Conservation (phyloP, 1,140 invertebrate genomes). For the Caenorhabditis remanei region DNA sequence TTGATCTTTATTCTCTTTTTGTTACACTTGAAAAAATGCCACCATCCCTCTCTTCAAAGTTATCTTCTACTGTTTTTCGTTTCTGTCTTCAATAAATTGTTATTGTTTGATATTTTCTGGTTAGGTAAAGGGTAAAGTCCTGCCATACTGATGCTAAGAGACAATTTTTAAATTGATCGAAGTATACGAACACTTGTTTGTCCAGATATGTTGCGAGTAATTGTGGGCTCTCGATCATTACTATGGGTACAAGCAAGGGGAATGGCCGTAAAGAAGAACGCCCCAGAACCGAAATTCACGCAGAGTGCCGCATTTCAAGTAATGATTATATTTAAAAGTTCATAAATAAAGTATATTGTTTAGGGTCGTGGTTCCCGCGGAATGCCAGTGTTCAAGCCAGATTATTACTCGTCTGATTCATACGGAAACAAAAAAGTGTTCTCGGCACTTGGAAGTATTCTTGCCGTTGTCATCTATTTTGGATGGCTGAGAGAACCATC, state of each 20-base stretch:
- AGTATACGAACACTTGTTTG: not conserved
- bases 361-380: slow-evolving; percentile 56
- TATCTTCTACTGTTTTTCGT: slow-evolving; percentile 56
- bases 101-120: slow-evolving; percentile 1
- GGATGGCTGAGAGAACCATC: slow-evolving; percentile 66
- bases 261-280: not conserved
- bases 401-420: slow-evolving; percentile 70
- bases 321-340: not conserved
- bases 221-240: not conserved
- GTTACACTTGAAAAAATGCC: not conserved
- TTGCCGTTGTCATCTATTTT: slow-evolving; percentile 67
- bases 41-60: not conserved
- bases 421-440: slow-evolving; percentile 67
- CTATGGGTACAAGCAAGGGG: slow-evolving; percentile 2
- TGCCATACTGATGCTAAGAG: not conserved
- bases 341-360: not conserved
- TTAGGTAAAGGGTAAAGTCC: slow-evolving; percentile 13
- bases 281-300: slow-evolving; percentile 66
- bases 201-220: slow-evolving; percentile 13
- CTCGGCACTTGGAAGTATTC: slow-evolving; percentile 56
- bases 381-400: slow-evolving; percentile 39
- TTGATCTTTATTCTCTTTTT: slow-evolving; percentile 43
- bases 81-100: slow-evolving; percentile 29
- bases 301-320: slow-evolving; percentile 70
- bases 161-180: not conserved